Percentiles rank a stretch among this genome's conserved stretches.
Conservation (phyloP, 2,888 invertebrate genomes). For the Gandaritis pyraliata region DNA sequence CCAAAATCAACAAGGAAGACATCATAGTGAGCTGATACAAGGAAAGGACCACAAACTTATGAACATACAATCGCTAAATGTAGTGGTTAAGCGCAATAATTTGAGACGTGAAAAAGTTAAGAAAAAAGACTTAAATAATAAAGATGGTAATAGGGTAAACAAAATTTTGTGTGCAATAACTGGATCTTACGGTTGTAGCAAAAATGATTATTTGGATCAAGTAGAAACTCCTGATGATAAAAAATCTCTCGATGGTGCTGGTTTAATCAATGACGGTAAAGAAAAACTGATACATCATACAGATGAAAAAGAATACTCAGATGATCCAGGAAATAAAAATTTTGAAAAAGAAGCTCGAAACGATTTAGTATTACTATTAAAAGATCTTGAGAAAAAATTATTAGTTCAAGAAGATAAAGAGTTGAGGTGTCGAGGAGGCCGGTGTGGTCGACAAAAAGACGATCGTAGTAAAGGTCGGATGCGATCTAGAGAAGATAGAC, state of each 20-base stretch:
- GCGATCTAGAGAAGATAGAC: slow-evolving; percentile 8
- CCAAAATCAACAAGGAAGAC: slow-evolving; percentile 7
- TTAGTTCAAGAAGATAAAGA: neutral
- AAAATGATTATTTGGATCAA: slow-evolving; percentile 3
- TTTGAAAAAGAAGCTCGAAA: slow-evolving; percentile 32
- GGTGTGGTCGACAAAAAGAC: slow-evolving; percentile 5
- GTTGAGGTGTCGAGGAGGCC: slow-evolving; percentile 13
- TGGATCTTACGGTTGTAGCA: slow-evolving; percentile 12
- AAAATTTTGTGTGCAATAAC: slow-evolving; percentile 18
- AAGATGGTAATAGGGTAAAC: neutral
- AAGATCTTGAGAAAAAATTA: slow-evolving; percentile 40
- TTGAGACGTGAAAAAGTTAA: slow-evolving; percentile 11
- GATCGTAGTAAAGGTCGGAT: neutral
- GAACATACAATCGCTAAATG: slow-evolving; percentile 36
- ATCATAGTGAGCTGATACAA: slow-evolving; percentile 10
- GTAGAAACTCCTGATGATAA: slow-evolving; percentile 1
- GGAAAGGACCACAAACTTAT: slow-evolving; percentile 14
- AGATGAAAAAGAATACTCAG: neutral
- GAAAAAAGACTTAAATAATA: neutral
- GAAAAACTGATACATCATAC: neutral
- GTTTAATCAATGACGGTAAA: neutral
- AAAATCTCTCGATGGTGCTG: neutral
- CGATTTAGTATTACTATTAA: slow-evolving; percentile 41
- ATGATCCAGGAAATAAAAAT: slow-evolving; percentile 9
- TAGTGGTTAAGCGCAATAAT: slow-evolving; percentile 33